Evolutionary conservation across 2,113 vertebrate genomes (phyloP).

Genomic region (Cebus imitator): DNA sequence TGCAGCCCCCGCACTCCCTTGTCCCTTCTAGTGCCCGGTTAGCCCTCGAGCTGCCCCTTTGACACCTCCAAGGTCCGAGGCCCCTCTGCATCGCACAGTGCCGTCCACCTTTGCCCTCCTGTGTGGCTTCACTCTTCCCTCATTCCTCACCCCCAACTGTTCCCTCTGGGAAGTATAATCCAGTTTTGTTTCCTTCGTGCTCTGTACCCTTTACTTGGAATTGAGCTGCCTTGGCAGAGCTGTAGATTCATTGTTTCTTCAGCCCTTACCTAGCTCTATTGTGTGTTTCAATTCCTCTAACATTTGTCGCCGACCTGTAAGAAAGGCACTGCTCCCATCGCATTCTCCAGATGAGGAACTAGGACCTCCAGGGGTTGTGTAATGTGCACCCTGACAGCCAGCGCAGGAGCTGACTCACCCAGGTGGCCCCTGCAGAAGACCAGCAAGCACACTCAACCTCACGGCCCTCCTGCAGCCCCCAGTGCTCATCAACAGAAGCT

Average conservation of each 20-base stretch:
- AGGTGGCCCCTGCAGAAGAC: neutral
- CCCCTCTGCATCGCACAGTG: neutral
- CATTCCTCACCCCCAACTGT: no score
- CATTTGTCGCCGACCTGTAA: neutral
- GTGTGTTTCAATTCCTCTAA: neutral
- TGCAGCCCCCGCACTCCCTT: no score
- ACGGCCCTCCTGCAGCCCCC: neutral
- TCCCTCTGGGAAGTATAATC: neutral
- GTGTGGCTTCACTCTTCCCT: neutral
- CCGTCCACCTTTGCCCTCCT: no score
- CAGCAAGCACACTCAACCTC: neutral
- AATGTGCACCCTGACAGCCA: no score
- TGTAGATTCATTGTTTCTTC: neutral
- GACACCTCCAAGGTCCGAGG: no score
- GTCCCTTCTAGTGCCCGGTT: no score
- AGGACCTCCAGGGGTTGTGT: neutral
- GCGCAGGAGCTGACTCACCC: neutral
- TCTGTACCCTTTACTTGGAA: neutral
- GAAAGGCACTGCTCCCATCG: neutral
- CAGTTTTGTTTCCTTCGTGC: neutral
- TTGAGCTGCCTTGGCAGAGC: neutral
- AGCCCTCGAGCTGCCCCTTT: no score
- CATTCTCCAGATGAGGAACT: neutral
- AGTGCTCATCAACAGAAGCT: neutral
- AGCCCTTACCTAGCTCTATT: neutral